Evolutionary conservation across 2,888 invertebrate species (phyloP), one percentile per base, ranked within the genome.

Genomic region (Germaria angustata): DNA sequence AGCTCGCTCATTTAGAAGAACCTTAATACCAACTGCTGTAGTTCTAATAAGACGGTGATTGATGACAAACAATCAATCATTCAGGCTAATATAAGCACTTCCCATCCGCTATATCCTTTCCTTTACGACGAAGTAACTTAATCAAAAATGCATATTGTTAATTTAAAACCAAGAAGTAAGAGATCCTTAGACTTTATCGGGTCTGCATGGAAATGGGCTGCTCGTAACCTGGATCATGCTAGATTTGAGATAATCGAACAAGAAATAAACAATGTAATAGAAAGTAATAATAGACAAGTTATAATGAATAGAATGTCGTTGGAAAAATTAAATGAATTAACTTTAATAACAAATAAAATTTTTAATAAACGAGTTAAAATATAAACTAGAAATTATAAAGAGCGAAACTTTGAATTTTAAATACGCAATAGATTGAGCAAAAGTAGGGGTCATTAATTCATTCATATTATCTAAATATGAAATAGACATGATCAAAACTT

Each of bases 381-480:
- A 78, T 46, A 82, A 82, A 63, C 41, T 82, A 57, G 46, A 80
- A 61, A 61, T 84, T 57, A 72, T 82, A 36, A 79, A 81, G 34
- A 78, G 75, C 3, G 80, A 85, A 72, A 49, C 84, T 49, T 34
- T 71, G 44, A 83, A 81, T 71, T 55, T 72, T 46, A 81, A 71
- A 34, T 73, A 84, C 41, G 82, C 72, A 24, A 84, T 85, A 63
- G 72, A 84, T 76, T 83, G 77, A 79, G 66, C 76, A 0, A 84
- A 78, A 69, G 53, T 46, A 59, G 77, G 63, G 8, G 78, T 84
- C 53, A 59, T 80, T 4, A 84, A 85, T 69, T 80, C 80, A 2
- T 80, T 84, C 15, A 76, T 84, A 49, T 75, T 85, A 59, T 81
- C 81, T 13, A 66, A 72, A 44, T 72, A 59, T 9, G 81, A 84